Conservation (phyloP, 2,888 invertebrate species). For the Trisateles emortualis region DNA sequence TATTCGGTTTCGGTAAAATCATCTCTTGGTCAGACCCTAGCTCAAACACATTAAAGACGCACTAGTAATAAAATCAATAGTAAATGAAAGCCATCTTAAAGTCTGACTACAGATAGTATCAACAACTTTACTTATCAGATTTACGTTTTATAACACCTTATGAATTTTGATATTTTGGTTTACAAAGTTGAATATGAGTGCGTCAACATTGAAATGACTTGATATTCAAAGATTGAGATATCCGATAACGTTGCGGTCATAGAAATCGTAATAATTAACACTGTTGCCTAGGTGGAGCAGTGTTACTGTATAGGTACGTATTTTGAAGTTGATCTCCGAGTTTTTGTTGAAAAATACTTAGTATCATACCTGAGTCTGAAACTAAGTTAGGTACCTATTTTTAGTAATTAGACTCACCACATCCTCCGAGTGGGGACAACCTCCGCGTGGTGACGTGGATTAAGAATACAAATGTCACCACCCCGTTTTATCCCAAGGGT, state of each 20-base stretch:
- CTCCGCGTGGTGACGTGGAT: too few species aligned
- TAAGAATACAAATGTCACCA: too few species aligned
- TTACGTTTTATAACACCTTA: slow-evolving; percentile 31
- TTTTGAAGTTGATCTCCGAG: too few species aligned
- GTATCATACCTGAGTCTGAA: too few species aligned
- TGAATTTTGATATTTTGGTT: slow-evolving; percentile 43
- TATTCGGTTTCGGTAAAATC: too few species aligned
- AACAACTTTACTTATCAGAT: slow-evolving; percentile 31
- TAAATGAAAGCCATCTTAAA: slow-evolving; percentile 18
- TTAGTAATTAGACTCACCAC: too few species aligned
- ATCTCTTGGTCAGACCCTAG: neutral
- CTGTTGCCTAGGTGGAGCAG: too few species aligned
- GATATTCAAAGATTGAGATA: slow-evolving; percentile 39
- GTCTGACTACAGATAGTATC: slow-evolving; percentile 19
- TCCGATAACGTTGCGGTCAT: slow-evolving; percentile 23
- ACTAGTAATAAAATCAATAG: slow-evolving; percentile 24
- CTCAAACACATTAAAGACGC: slow-evolving; percentile 16
- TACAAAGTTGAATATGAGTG: slow-evolving; percentile 33
- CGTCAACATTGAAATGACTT: slow-evolving; percentile 42
- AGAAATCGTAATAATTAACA: neutral
- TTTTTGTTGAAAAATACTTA: too few species aligned
- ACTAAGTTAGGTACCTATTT: too few species aligned
- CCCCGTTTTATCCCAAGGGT: too few species aligned
- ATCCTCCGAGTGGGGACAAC: too few species aligned
- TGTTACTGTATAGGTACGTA: too few species aligned